Evolutionary conservation across 2,113 vertebrate species (phyloP).

Genomic region (Phalacrocorax pelagicus): DNA sequence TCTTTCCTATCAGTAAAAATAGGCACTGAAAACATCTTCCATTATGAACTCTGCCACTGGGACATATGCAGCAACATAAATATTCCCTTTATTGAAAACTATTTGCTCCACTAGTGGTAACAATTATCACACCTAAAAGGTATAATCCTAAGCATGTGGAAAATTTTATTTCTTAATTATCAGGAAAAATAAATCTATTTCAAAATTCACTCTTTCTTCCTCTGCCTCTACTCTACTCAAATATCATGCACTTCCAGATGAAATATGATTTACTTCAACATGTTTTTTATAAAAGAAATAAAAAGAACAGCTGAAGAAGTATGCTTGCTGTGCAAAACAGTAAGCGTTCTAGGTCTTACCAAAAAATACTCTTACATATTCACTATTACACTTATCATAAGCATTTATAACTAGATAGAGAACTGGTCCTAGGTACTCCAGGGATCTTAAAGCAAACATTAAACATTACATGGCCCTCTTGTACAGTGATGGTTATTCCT

Average conservation of each 20-base stretch:
- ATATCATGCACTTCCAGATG: background rate
- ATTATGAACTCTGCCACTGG: background rate
- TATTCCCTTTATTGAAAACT: background rate
- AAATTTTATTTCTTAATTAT: background rate
- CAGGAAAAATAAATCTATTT: background rate
- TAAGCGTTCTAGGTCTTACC: background rate
- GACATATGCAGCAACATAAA: background rate
- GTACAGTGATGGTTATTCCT: background rate
- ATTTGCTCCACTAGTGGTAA: background rate
- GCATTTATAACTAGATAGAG: background rate
- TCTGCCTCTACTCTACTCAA: background rate
- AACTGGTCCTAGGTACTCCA: background rate
- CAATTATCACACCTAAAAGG: background rate
- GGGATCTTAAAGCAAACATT: background rate
- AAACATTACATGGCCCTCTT: rapidly evolving
- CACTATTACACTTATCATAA: background rate
- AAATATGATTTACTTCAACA: background rate
- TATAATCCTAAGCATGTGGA: background rate
- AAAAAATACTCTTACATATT: background rate
- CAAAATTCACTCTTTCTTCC: background rate
- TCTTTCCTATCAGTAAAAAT: background rate
- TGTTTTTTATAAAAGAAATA: background rate
- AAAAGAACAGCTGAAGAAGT: background rate
- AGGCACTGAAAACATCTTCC: background rate
- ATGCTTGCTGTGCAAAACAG: background rate